phyloP scores from a whole-genome alignment of 2,888 invertebrate genomes.

The Agrochola lota region DNA sequence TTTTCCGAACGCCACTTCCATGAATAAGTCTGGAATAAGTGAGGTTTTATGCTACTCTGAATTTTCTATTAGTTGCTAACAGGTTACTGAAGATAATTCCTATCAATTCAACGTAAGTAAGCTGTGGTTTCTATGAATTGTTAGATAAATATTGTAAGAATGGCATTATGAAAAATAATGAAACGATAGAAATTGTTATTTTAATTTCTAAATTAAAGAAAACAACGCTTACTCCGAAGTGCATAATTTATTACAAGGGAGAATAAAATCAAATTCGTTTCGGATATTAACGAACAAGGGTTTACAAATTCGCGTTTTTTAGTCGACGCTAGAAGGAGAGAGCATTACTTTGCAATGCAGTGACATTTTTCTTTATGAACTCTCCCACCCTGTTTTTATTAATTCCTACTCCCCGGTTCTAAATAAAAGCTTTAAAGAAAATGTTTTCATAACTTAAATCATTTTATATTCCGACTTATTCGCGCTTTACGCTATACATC shows the following conservation, averaged over 20 bases:
- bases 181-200: not conserved
- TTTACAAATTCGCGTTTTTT: slow-evolving; percentile 64
- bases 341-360: slow-evolving; percentile 84
- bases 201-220: slow-evolving; percentile 9
- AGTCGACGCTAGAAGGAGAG: slow-evolving; percentile 74
- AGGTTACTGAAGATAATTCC: not conserved
- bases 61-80: slow-evolving; percentile 8
- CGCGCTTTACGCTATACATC: slow-evolving; percentile 20
- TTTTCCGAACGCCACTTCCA: slow-evolving; percentile 30
- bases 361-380: slow-evolving; percentile 88
- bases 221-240: not conserved
- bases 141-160: not conserved
- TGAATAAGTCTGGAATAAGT: slow-evolving; percentile 27
- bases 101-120: not conserved
- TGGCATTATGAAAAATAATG: too few relatives aligned
- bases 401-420: slow-evolving; percentile 78
- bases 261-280: slow-evolving; percentile 40
- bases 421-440: slow-evolving; percentile 79
- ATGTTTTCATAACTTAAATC: slow-evolving; percentile 73
- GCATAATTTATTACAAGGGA: slow-evolving; percentile 34
- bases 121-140: not conserved
- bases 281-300: slow-evolving; percentile 53
- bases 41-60: not conserved
- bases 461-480: slow-evolving; percentile 50
- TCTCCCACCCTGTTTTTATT: slow-evolving; percentile 83